Base-by-base conservation (phyloP, 2,888 invertebrate genomes). In the Parnassius smintheus region DNA sequence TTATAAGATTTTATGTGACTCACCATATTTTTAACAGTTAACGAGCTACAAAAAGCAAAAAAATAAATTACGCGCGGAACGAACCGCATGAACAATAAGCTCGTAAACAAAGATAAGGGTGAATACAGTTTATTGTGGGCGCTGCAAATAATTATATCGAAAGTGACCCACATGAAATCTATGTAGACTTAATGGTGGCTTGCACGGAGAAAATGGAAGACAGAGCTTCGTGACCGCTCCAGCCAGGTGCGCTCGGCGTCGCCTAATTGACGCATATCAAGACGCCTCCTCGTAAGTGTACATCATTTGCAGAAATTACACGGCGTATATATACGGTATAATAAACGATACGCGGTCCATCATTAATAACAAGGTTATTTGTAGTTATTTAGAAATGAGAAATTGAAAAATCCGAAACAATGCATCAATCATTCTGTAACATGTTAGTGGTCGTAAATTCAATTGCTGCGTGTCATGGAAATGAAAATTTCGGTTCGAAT, bases 261-360 rank as follows among this genome's bases (percentile, higher is more conserved):
- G 80, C 81, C 83, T 88, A 89, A 90, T 88, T 90, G 89, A 88
- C 84, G 82, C 83, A 80, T 78, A 80, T 82, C 81, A 78, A 80
- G 85, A 85, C 88, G 84, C 89, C 84, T 78, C 80, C 80, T 62
- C 80, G 81, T 88, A 88, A 89, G 89, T 88, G 88, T 87, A 80
- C 78, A 78, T 83, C 85, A 84, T 86, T 88, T 88, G 80, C 79
- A 75, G 78, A 81, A 82, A 88, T 88, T 82, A 81, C 73, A 72
- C 75, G 70, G 73, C 79, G 85, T 86, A 86, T 84, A 86, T 84
- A 83, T 83, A 69, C 68, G 80, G 84, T 85, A 49, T 82, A 74
- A 80, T 82, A 74, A 80, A 81, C 81, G 83, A 86, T 83, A 82
- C 73, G 75, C 74, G 71, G 73, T 42, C 52, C 55, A 42, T 25